Base-by-base conservation (phyloP, 2,113 vertebrate genomes). In the Phrynosoma platyrhinos region DNA sequence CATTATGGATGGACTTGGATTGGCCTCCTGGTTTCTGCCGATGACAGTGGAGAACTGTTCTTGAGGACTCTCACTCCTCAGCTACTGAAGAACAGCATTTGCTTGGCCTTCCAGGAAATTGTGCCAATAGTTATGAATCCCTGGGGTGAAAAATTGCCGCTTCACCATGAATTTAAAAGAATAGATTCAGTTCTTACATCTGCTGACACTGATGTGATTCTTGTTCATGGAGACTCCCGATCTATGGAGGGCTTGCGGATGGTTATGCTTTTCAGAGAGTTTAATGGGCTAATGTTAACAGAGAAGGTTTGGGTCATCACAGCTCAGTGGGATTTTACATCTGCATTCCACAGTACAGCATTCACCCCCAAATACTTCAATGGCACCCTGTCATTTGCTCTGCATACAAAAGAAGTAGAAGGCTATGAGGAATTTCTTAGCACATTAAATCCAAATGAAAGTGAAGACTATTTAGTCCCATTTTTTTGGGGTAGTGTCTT, bases 1-100 rank as follows among this genome's bases (percentile, higher is more conserved):
- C 52, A 79, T 55, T 79, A 53, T 79, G 47, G 77, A 79, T 79
- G 77, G 77, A 53, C 10, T 21, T 82, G 80, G 80, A 27, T 82
- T 82, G 80, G 80, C 10, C 80, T 82, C 1, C 7, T 82, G 7
- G 13, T 68, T 27, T 42, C 80, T 36, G 80, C 40, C 6, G 62
- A 42, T 30, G 62, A 82, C 10, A 82, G 23, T 16, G 80, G 80
- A 27, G 80, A 82, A 82, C 8, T 2, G 18, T 36, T 80, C 20
- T 23, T 62, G 18, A 58, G 30, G 32, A 62, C n/a, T 62, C 79
- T 80, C 10, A 2, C 14, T 13, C 80, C 79, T 62, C 23, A 18
- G 79, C 79, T 81, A 8, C 10, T 62, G 9, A 16, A 81, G 55
- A 64, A 36, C 55, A 36, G 53, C 23, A 64, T 81, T 36, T 81